Percentiles rank a stretch among this genome's conserved stretches.
phyloP scores from a whole-genome alignment of 1,140 invertebrate genomes.

The Eupristina koningsbergeri region DNA sequence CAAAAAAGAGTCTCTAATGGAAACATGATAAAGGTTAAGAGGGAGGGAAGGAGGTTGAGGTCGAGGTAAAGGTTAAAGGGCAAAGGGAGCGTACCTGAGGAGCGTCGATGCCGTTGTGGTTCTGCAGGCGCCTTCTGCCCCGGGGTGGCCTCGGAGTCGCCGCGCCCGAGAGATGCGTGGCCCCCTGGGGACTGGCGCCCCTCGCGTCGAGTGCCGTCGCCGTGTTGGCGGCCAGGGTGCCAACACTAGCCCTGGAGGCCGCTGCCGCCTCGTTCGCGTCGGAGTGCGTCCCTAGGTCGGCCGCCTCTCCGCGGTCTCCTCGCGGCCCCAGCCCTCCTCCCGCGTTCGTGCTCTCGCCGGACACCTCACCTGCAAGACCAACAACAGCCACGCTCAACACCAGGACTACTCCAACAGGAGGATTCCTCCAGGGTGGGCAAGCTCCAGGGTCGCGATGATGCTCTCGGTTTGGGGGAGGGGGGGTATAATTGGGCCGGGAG shows the following conservation, averaged over 20 bases:
- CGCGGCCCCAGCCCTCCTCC: slow-evolving; percentile 61
- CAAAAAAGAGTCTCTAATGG: too few relatives aligned
- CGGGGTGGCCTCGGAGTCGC: slow-evolving; percentile 68
- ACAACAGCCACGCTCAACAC: neutral
- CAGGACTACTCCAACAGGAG: too few relatives aligned
- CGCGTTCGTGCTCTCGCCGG: slow-evolving; percentile 68
- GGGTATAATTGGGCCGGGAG: neutral
- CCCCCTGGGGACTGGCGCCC: slow-evolving; percentile 71
- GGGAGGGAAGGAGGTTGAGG: too few relatives aligned
- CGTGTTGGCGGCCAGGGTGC: slow-evolving; percentile 72
- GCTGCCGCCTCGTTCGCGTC: slow-evolving; percentile 63
- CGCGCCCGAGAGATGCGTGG: slow-evolving; percentile 63
- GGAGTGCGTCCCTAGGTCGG: slow-evolving; percentile 69
- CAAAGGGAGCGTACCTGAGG: slow-evolving; percentile 61
- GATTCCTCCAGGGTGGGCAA: too few relatives aligned
- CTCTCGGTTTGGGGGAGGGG: too few relatives aligned
- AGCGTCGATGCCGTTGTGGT: slow-evolving; percentile 71
- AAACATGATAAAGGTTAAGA: too few relatives aligned
- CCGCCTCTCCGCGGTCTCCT: slow-evolving; percentile 70
- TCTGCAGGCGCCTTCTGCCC: slow-evolving; percentile 67
- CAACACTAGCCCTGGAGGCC: slow-evolving; percentile 67
- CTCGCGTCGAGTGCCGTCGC: slow-evolving; percentile 69
- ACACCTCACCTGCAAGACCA: slow-evolving; percentile 67
- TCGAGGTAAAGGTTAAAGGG: too few relatives aligned
- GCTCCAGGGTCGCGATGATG: too few relatives aligned